Percentiles rank a stretch among this genome's conserved stretches.
phyloP scores from a whole-genome alignment of 23 tunicate genomes.

The Trididemnum clinides region DNA sequence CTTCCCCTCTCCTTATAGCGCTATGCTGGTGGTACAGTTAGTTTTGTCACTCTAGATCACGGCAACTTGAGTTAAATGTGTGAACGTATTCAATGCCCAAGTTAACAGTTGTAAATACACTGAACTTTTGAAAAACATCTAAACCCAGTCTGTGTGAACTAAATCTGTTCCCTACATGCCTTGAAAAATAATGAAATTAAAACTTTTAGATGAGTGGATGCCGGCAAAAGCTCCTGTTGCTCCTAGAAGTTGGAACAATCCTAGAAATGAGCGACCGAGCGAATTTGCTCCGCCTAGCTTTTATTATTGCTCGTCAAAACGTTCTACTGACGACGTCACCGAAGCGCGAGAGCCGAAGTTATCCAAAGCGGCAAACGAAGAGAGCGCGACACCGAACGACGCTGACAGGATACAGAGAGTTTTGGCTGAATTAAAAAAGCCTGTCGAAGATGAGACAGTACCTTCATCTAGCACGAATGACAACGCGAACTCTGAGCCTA shows the following conservation, averaged over 20 bases:
- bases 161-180: no score
- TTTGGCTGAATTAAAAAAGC: constrained; percentile 5
- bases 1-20: no score
- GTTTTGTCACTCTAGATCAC: no score
- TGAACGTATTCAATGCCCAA: no score
- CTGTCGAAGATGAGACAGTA: neutral
- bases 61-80: no score
- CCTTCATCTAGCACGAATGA: neutral
- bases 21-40: no score
- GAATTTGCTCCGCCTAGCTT: constrained; percentile 80
- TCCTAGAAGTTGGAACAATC: constrained; percentile 72
- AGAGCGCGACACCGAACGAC: no score
- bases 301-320: constrained; percentile 5
- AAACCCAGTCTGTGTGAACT: no score
- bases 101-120: no score
- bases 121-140: no score
- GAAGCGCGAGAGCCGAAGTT: no score
- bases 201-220: constrained; percentile 37
- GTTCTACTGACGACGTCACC: neutral
- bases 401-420: constrained; percentile 47
- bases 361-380: neutral
- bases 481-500: neutral
- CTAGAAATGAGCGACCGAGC: constrained; percentile 48
- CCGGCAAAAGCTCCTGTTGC: constrained; percentile 59
- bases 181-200: no score